These are phyloP conservation scores for Neofelis nebulosa DNA, from an alignment of 2,113 vertebrate genomes.

Conservation along the genomic window DNA sequence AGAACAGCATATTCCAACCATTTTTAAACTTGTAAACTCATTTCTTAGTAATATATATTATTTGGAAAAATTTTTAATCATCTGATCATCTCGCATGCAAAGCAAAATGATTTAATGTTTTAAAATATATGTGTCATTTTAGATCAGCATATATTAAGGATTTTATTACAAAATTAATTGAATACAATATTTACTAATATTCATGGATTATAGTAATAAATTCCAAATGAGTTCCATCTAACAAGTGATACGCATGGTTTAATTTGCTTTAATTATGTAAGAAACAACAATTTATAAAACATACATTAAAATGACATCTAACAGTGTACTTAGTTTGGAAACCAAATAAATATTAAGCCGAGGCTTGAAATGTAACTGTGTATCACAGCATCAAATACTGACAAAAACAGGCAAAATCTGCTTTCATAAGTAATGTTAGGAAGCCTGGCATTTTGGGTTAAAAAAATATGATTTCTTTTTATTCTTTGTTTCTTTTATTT, in stretches of 20 bases:
- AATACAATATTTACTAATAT: conserved; percentile 67
- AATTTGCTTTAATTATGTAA: conserved; percentile 76
- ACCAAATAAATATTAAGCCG: conserved; percentile 53
- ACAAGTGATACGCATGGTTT: conserved; percentile 52
- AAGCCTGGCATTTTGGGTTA: neutral
- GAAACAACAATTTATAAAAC: conserved; percentile 61
- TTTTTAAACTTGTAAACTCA: conserved; percentile 31
- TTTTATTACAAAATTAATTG: conserved; percentile 72
- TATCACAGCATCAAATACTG: neutral
- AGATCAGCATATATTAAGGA: conserved; percentile 42
- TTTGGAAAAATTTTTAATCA: conserved; percentile 42
- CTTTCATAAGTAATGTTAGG: neutral
- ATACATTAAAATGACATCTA: conserved; percentile 55
- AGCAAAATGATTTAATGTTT: conserved; percentile 51
- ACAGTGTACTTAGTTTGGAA: conserved; percentile 41
- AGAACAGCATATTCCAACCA: neutral
- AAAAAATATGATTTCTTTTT: conserved; percentile 6
- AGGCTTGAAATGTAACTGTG: conserved; percentile 24
- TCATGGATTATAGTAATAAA: conserved; percentile 58
- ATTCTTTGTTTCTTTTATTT: conserved; percentile 39
- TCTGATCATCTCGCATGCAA: conserved; percentile 50
- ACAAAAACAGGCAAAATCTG: conserved; percentile 35
- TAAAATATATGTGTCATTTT: conserved; percentile 57
- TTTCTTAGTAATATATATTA: conserved; percentile 29
- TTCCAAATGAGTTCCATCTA: conserved; percentile 63